Evolutionary conservation across 2,888 invertebrate species (phyloP).

Genomic region (Dilophus febrilis): DNA sequence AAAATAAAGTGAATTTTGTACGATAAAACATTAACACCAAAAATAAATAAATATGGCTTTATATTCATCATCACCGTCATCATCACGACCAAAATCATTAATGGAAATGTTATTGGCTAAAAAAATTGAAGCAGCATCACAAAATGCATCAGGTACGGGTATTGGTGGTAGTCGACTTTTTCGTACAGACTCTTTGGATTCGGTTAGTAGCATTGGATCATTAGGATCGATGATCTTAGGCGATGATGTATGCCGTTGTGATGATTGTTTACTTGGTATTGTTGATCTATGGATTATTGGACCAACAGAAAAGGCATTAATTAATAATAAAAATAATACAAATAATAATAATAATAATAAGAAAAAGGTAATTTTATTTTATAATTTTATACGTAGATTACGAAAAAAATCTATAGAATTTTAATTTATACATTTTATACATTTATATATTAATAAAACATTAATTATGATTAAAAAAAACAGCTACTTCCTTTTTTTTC

Average conservation of each 20-base stretch:
- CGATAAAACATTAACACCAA: too few relatives aligned
- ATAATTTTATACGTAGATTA: too few relatives aligned
- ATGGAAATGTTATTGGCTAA: constrained; percentile 69
- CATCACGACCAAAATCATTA: constrained; percentile 49
- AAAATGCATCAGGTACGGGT: constrained; percentile 27
- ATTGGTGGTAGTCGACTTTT: constrained; percentile 34
- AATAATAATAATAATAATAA: constrained; percentile 13
- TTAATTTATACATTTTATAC: too few relatives aligned
- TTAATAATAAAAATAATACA: too few relatives aligned
- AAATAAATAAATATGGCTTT: constrained; percentile 20
- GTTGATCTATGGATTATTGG: constrained; percentile 51
- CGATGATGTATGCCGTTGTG: constrained; percentile 64
- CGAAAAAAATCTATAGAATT: too few relatives aligned
- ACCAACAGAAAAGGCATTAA: constrained; percentile 34
- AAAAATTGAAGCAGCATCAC: constrained; percentile 57
- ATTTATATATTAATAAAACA: too few relatives aligned
- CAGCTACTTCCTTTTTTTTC: too few relatives aligned
- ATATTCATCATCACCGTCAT: constrained; percentile 32
- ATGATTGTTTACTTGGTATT: constrained; percentile 68
- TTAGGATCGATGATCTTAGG: constrained; percentile 41
- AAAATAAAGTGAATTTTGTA: too few relatives aligned
- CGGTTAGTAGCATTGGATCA: constrained; percentile 52
- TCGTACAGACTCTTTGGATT: constrained; percentile 61
- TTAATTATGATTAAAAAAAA: too few relatives aligned
- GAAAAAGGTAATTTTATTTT: constrained; percentile 48